Conservation (phyloP, 2,888 invertebrate species). For the Scaptomyza reducta region DNA sequence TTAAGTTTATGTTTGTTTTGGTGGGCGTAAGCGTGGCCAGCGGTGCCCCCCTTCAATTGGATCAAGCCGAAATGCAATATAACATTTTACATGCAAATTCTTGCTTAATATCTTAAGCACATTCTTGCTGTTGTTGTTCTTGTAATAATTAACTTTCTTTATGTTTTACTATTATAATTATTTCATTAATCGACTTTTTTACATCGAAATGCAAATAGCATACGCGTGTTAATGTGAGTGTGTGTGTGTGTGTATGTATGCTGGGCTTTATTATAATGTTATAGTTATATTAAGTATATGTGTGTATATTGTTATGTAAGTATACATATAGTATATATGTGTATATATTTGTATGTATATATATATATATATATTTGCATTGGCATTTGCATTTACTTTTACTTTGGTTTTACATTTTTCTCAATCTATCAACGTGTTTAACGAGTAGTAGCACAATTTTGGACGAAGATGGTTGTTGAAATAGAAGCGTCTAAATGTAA, state of each 20-base stretch:
- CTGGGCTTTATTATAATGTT: conserved; percentile 14
- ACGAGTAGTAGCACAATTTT: conserved; percentile 74
- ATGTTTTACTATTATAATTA: conserved; percentile 15
- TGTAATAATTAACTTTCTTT: conserved; percentile 26
- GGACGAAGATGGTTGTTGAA: conserved; percentile 77
- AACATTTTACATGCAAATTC: conserved; percentile 24
- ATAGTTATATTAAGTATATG: conserved; percentile 17
- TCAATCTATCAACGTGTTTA: conserved; percentile 68
- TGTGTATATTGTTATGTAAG: conserved; percentile 7
- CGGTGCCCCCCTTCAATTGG: conserved; percentile 43
- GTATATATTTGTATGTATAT: conserved; percentile 32
- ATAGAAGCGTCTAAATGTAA: conserved; percentile 66
- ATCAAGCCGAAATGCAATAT: conserved; percentile 45
- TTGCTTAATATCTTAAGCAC: conserved; percentile 28
- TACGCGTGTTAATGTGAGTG: conserved; percentile 35
- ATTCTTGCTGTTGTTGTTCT: neutral
- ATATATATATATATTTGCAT: conserved; percentile 30
- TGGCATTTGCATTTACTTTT: conserved; percentile 30
- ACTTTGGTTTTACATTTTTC: conserved; percentile 34
- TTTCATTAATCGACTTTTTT: conserved; percentile 65
- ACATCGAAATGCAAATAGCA: conserved; percentile 65
- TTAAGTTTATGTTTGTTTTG: conserved; percentile 44
- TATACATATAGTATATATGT: conserved; percentile 31
- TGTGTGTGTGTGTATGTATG: conserved; percentile 23
- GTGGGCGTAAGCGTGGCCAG: conserved; percentile 64